These are phyloP conservation scores for Mycteria americana DNA, from an alignment of 2,797 vertebrate species.

Conservation along the genomic window DNA sequence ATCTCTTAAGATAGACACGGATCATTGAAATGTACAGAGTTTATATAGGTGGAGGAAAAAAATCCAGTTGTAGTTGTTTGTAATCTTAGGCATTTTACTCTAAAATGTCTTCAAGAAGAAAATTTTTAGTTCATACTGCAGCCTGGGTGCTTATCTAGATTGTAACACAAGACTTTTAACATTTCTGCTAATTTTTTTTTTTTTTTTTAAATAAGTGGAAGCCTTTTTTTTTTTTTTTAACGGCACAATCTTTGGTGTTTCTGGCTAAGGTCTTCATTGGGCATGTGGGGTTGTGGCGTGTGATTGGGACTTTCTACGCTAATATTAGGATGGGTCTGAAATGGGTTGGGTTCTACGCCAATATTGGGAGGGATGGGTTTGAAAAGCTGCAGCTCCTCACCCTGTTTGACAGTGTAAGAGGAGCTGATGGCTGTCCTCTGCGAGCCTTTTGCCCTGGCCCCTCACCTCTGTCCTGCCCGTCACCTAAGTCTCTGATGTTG, in stretches of 20 bases:
- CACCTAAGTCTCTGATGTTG: background rate
- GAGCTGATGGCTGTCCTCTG: background rate
- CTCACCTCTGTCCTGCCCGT: background rate
- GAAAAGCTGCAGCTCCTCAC: background rate
- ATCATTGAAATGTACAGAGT: background rate
- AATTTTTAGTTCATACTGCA: background rate
- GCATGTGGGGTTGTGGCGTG: background rate
- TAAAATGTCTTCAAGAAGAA: background rate
- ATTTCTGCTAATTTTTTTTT: background rate
- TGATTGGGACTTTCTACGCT: rapidly evolving
- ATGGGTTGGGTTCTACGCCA: no score
- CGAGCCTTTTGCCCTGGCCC: background rate
- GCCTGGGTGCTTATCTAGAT: background rate
- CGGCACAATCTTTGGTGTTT: background rate
- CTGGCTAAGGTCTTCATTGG: background rate
- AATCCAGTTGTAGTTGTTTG: background rate
- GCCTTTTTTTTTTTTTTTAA: background rate
- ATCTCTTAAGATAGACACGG: background rate
- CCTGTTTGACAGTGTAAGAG: no score
- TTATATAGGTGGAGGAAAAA: background rate
- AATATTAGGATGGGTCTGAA: background rate
- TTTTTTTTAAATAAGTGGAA: background rate
- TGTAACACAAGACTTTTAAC: background rate
- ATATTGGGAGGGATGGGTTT: background rate
- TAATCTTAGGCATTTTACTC: background rate